Evolutionary conservation across 2,797 vertebrate genomes (phyloP), one percentile per base, ranked within the genome.

Genomic region (Etheostoma nigrum): DNA sequence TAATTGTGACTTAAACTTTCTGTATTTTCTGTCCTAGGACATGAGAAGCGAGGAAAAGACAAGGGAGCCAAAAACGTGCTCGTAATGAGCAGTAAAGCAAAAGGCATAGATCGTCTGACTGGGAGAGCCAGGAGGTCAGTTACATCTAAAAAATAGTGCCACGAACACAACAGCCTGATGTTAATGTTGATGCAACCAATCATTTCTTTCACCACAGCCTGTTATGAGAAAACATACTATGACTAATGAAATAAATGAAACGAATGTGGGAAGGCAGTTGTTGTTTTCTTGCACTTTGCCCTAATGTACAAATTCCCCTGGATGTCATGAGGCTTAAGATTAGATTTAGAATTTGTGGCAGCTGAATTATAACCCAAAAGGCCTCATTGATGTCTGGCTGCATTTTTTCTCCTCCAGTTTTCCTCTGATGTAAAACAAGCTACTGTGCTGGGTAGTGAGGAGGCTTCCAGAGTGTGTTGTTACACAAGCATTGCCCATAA

Each of bases 31-130:
- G 19, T 67, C 90, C n/a, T 87, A 98, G 97, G 95, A 91, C 93
- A 93, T 63, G 91, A 93, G 54, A 94, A 92, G 64, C 82, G 86
- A 36, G 91, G 93, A 76, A 94, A 94, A 90, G 95, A 96, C 59
- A 90, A 95, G 78, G 90, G 89, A 57, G 72, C 85, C 1, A 95
- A 94, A 69, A 90, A 88, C 55, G 91, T 96, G 3, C 90, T 90
- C 1, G 94, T 95, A 67, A 93, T 93, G 83, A 93, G 96, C 94
- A 99, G 97, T 78, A 97, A 96, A 90, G 97, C 97, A 65, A 96
- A 94, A 93, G 98, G 98, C 74, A 99, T 95, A 89, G 97, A 99
- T 83, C 96, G 98, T 60, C 92, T 99, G 93, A 99, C 98, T 0
- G 98, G 98, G 79, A 96, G 98, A 92, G 98, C 97, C 81, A 95